These are phyloP conservation scores for Andrena hattorfiana DNA, from an alignment of 2,888 invertebrate species.

Conservation along the genomic window DNA sequence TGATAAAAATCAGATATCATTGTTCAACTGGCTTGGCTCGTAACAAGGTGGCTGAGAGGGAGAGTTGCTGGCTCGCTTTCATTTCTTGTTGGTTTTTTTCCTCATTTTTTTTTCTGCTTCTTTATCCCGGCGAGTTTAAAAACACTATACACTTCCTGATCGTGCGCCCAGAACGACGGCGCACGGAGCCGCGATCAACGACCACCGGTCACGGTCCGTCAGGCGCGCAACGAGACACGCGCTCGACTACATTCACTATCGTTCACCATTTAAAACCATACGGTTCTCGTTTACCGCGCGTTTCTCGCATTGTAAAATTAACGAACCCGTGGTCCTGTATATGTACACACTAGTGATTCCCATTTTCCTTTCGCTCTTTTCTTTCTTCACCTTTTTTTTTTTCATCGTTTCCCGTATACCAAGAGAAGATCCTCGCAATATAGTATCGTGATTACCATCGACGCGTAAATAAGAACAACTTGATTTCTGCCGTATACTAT, in stretches of 20 bases:
- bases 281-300: conserved; percentile 11
- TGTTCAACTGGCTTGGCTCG: conserved; percentile 72
- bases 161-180: conserved; percentile 61
- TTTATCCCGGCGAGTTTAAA: conserved; percentile 55
- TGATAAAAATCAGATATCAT: conserved; percentile 74
- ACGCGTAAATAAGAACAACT: conserved; percentile 10
- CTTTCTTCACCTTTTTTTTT: conserved; percentile 26
- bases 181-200: conserved; percentile 60
- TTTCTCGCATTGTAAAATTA: conserved; percentile 69
- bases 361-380: conserved; percentile 41
- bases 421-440: conserved; percentile 62
- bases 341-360: conserved; percentile 73
- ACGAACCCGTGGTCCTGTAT: conserved; percentile 73
- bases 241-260: conserved; percentile 45
- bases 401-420: conserved; percentile 67
- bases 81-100: neutral
- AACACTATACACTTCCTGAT: conserved; percentile 75
- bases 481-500: neutral
- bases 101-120: neutral
- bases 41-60: conserved; percentile 69
- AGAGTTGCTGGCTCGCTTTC: conserved; percentile 51
- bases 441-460: conserved; percentile 67
- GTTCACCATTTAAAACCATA: conserved; percentile 14
- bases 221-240: conserved; percentile 69
- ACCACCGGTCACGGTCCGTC: conserved; percentile 63